Conservation (phyloP, 1,140 invertebrate species). For the Caenorhabditis inopinata region DNA sequence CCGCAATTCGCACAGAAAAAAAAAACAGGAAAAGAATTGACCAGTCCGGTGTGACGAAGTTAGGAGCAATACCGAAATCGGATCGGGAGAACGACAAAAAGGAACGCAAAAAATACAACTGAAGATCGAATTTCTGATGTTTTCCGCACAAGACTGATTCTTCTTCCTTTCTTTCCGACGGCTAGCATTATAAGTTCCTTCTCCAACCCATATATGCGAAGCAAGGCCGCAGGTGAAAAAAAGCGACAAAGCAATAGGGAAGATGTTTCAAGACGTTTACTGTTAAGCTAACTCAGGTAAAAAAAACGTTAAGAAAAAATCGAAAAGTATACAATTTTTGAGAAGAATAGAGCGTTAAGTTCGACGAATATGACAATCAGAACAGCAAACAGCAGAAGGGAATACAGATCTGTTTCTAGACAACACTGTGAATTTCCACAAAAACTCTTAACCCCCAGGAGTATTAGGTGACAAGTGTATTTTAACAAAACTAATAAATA, state of each 20-base stretch:
- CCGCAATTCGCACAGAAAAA: neutral
- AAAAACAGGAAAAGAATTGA: constrained; percentile 25
- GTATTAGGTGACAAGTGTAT: too few species aligned
- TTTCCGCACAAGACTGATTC: constrained; percentile 1
- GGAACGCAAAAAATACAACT: neutral
- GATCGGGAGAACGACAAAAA: neutral
- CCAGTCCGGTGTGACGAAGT: neutral
- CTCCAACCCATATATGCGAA: neutral
- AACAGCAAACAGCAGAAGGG: constrained; percentile 11
- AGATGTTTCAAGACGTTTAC: neutral
- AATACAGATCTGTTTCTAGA: neutral
- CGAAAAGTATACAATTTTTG: constrained; percentile 20
- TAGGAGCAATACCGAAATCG: constrained; percentile 4
- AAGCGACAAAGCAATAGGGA: neutral
- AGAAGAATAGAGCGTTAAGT: neutral
- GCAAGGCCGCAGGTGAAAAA: too few species aligned
- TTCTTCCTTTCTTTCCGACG: neutral
- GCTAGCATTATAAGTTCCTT: too few species aligned
- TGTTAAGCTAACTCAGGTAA: neutral
- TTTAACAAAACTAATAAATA: too few species aligned
- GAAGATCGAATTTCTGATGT: constrained; percentile 8
- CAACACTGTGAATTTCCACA: too few species aligned
- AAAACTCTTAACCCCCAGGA: too few species aligned
- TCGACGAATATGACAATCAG: constrained; percentile 2
- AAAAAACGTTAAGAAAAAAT: neutral